These are phyloP conservation scores for Hecatera dysodea DNA, from an alignment of 2,888 invertebrate species.

Conservation along the genomic window DNA sequence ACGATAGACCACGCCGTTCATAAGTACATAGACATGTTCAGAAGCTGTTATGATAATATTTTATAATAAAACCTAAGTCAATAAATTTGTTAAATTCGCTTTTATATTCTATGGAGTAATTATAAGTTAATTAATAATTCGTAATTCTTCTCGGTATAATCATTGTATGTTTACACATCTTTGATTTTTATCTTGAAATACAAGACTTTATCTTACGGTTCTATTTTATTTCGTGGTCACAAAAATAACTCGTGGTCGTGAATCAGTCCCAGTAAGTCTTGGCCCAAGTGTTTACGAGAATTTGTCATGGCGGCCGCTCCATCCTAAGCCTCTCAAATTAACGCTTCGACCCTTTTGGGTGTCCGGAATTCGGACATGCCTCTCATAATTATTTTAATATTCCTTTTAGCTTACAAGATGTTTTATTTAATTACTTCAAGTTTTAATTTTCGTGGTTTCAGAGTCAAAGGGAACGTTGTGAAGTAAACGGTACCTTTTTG, in stretches of 20 bases:
- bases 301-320: constrained; percentile 52
- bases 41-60: no score
- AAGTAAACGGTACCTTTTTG: constrained; percentile 21
- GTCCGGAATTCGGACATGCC: constrained; percentile 44
- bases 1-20: no score
- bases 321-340: constrained; percentile 63
- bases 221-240: constrained; percentile 25
- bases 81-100: no score
- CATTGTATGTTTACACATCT: no score
- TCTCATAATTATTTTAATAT: constrained; percentile 64
- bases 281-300: constrained; percentile 60
- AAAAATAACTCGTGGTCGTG: constrained; percentile 20
- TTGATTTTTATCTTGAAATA: not conserved
- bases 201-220: not conserved
- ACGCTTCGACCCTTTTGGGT: constrained; percentile 63
- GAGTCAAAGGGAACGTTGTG: constrained; percentile 29
- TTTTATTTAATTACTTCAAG: constrained; percentile 61
- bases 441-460: constrained; percentile 50
- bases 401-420: constrained; percentile 51
- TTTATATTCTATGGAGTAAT: no score
- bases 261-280: constrained; percentile 24
- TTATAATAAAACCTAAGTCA: no score
- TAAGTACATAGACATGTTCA: no score
- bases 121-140: no score
- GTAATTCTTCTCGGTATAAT: no score